Evolutionary conservation across 23 tunicate species (phyloP).

Genomic region (Trididemnum miniatum): DNA sequence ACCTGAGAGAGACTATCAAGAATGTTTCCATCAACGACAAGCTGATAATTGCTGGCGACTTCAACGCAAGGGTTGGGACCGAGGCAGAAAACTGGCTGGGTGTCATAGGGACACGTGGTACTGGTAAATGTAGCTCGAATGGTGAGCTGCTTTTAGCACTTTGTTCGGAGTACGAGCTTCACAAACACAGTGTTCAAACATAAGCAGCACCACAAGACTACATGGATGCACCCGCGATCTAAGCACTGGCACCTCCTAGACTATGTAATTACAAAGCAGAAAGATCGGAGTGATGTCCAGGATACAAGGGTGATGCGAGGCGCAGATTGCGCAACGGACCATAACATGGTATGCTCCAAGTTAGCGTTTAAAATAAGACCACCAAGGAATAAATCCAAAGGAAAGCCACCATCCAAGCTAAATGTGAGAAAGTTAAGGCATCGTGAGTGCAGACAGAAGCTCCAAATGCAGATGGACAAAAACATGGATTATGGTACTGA

Average conservation of each 20-base stretch:
- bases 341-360: no score
- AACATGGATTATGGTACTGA: no score
- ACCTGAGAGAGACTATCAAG: background rate
- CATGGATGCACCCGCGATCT: background rate
- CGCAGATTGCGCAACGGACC: no score
- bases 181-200: background rate
- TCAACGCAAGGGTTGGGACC: background rate
- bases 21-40: background rate
- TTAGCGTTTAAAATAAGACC: no score
- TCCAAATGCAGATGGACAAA: no score
- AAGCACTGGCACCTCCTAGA: background rate
- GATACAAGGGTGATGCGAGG: no score
- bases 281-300: no score
- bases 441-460: no score
- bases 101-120: background rate
- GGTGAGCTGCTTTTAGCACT: background rate
- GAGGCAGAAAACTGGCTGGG: background rate
- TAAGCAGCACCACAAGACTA: background rate
- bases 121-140: background rate
- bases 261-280: no score
- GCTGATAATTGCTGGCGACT: background rate
- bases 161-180: background rate
- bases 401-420: no score
- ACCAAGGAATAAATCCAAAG: no score
- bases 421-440: no score